Base-by-base conservation (phyloP, 2,888 invertebrate species). In the Pelosia muscerda region DNA sequence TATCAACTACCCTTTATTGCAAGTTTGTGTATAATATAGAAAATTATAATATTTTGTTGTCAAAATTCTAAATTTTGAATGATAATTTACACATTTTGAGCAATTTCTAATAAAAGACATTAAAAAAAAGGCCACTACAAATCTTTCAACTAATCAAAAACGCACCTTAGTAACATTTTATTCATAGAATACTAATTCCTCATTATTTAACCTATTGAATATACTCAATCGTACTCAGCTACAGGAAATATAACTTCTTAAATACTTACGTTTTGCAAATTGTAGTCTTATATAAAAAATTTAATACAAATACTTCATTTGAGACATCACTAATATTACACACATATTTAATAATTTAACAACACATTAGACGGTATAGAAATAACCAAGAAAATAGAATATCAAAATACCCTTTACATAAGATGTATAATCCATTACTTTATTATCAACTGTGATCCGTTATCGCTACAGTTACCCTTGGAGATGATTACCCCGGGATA, bases 401-500 rank as follows among this genome's bases (percentile, higher is more conserved):
- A n/a, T 42, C 56, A 22, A 56, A 68, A 66, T 56, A 63, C 55
- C 15, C 38, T 55, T 71, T 64, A 65, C 58, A 75, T 77, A 80
- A 75, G 69, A 77, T 68, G n/a, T 49, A 75, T 84, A 86, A 86
- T 84, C 84, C 83, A 85, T 84, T 83, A 85, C 73, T 79, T 71
- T 74, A 72, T 79, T 82, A 87, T 85, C 85, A 76, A 72, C 67
- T 53, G 78, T 76, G 76, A 84, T 85, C 82, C 72, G 69, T 78
- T 82, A 86, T 88, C 86, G 82, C 86, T 83, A 80, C 84, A 87
- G 86, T 85, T 84, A 87, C 88, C 89, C 88, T 84, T 83, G 76
- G 84, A 89, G 87, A 91, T 92, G 86, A 88, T 91, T 90, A 90
- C 89, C 88, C 83, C 78, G 65, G 85, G 86, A 83, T 86, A 91